Evolutionary conservation across 2,113 vertebrate species (phyloP).

Genomic region (Xenopus tropicalis): DNA sequence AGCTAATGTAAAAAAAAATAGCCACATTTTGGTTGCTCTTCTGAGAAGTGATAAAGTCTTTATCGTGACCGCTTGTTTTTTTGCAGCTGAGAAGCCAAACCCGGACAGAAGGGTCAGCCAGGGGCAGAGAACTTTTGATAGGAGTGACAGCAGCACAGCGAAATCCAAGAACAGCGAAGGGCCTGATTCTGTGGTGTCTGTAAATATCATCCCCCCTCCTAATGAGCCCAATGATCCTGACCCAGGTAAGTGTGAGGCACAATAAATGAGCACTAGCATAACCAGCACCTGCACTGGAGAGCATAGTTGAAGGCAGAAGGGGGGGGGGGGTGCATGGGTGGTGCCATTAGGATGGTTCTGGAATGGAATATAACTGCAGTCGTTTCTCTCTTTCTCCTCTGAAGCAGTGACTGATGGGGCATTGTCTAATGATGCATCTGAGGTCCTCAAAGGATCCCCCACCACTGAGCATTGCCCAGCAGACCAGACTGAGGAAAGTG

Average conservation of each 20-base stretch:
- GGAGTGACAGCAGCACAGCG: constrained; percentile 21
- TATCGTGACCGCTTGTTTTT: too few species aligned
- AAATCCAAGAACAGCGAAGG: constrained; percentile 45
- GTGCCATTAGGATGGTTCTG: too few species aligned
- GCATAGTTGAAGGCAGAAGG: too few species aligned
- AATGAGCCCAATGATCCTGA: constrained; percentile 18
- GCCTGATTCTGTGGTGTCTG: not conserved
- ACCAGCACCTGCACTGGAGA: too few species aligned
- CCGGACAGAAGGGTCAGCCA: constrained; percentile 49
- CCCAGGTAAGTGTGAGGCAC: constrained; percentile 10
- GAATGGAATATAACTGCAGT: not conserved
- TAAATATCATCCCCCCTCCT: constrained; percentile 7
- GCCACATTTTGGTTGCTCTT: too few species aligned
- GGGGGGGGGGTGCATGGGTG: too few species aligned
- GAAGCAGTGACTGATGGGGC: constrained; percentile 47
- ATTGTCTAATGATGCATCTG: not conserved
- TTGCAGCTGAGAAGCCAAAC: constrained; percentile 50
- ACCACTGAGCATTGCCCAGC: constrained; percentile 48
- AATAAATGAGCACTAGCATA: not conserved
- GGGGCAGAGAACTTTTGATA: constrained; percentile 22
- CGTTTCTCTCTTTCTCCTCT: not conserved
- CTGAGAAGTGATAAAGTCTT: too few species aligned
- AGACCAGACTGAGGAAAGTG: constrained; percentile 66
- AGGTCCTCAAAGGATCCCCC: constrained; percentile 21
- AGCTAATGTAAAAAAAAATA: too few species aligned